Conservation (phyloP, 92 coral and sea anemone genomes). For the Micromussa lordhowensis region DNA sequence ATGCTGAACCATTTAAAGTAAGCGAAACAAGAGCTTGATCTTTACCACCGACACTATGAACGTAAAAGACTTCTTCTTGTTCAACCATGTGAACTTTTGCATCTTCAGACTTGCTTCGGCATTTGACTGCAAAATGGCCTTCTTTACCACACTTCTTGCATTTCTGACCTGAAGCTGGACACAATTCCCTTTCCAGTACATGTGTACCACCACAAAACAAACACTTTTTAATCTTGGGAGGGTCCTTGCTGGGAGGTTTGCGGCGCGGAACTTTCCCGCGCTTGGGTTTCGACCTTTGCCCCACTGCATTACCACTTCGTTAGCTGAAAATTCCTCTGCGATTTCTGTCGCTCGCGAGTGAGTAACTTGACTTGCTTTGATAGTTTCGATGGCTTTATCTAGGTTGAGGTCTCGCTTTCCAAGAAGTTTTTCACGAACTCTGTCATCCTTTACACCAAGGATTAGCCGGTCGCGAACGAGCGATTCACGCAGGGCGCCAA, state of each 20-base stretch:
- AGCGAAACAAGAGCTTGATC: not conserved
- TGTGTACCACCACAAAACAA: slow-evolving; percentile 38
- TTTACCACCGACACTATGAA: not conserved
- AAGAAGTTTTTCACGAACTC: slow-evolving; percentile 46
- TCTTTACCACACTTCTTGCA: slow-evolving; percentile 52
- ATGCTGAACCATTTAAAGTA: not conserved
- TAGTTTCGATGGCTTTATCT: slow-evolving; percentile 45
- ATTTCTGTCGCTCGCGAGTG: slow-evolving; percentile 22
- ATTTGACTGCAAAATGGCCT: slow-evolving; percentile 54
- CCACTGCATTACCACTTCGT: too few relatives aligned
- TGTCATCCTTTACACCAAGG: slow-evolving; percentile 43
- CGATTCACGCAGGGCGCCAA: slow-evolving; percentile 41
- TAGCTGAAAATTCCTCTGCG: not conserved
- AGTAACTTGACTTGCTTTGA: slow-evolving; percentile 40
- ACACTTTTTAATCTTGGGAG: slow-evolving; percentile 33
- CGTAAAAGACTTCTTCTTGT: slow-evolving; percentile 12
- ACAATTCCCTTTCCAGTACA: slow-evolving; percentile 34
- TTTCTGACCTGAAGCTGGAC: slow-evolving; percentile 52
- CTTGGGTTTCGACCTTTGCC: not conserved
- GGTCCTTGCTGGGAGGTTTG: slow-evolving; percentile 26
- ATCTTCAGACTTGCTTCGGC: slow-evolving; percentile 41
- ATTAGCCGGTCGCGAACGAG: slow-evolving; percentile 19
- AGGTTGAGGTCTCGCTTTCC: slow-evolving; percentile 51
- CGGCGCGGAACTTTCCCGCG: slow-evolving; percentile 14
- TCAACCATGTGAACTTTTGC: slow-evolving; percentile 35